phyloP scores from a whole-genome alignment of 2,888 invertebrate species.

The Epicampocera succincta region DNA sequence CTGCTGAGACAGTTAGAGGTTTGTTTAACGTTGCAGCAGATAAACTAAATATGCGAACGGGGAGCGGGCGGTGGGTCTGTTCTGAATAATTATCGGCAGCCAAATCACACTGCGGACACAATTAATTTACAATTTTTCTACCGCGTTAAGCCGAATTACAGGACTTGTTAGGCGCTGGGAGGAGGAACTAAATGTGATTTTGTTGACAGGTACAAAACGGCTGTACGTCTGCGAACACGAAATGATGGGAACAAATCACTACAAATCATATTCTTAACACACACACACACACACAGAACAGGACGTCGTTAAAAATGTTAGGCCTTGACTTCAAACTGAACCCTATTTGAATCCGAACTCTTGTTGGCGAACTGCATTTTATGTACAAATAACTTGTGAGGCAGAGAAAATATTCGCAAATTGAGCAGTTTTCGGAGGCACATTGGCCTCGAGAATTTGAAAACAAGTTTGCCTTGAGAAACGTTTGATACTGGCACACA shows the following conservation, averaged over 20 bases:
- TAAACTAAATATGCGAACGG: neutral
- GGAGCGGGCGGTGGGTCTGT: conserved; percentile 20
- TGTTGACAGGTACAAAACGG: conserved; percentile 55
- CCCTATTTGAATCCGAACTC: too few species aligned
- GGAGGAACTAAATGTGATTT: conserved; percentile 68
- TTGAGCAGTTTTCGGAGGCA: too few species aligned
- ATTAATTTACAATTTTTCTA: conserved; percentile 9
- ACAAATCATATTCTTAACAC: too few species aligned
- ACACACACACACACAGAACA: too few species aligned
- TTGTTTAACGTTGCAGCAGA: neutral
- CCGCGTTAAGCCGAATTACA: conserved; percentile 33
- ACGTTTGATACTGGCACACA: too few species aligned
- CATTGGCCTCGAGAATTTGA: too few species aligned
- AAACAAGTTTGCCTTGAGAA: too few species aligned
- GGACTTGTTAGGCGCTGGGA: conserved; percentile 40
- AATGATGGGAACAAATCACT: neutral
- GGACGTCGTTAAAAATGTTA: too few species aligned
- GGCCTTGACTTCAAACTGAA: too few species aligned
- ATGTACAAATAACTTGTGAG: too few species aligned
- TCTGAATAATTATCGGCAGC: neutral
- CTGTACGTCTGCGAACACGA: neutral
- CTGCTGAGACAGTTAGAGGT: conserved; percentile 10
- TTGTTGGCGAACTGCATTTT: too few species aligned
- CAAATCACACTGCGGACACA: neutral
- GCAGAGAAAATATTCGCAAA: too few species aligned